Evolutionary conservation across 2,888 invertebrate genomes (phyloP), one percentile per base, ranked within the genome.

Genomic region (Parnassius apollo): DNA sequence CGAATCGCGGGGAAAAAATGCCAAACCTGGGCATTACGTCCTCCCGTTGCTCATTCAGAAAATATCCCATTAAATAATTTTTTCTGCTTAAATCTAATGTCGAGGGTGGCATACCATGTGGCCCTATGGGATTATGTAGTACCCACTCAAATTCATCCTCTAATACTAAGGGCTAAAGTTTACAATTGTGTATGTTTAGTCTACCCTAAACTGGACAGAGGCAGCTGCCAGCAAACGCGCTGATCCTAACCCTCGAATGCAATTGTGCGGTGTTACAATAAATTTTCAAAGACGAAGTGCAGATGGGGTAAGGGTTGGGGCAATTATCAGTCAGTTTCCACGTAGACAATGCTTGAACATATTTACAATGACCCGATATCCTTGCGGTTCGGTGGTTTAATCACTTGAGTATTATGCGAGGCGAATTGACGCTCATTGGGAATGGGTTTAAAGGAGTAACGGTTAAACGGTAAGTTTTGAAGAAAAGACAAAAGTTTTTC

Each of bases 21-120:
- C 72, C 71, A 75, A 72, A 71, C 68, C 77, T 75, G 68, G 75
- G 57, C 44, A 54, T 61, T 64, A 66, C 77, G 73, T 80, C 76
- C 75, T 80, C 77, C 75, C 76, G 76, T 75, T 78, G 76, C 80
- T 86, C 87, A 82, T 77, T 83, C 85, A 88, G 88, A 88, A 88
- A 88, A 88, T 87, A 89, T 88, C 85, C 86, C 83, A 91, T 91
- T 89, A 88, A 88, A 84, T 86, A 87, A 80, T 89, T 90, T 90
- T 90, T 91, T 88, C 83, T 82, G 74, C 79, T 81, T 77, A 85
- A 88, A 85, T 83, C 82, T 87, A 86, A 89, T 85, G 84, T 81
- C 78, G 85, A 85, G 89, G 90, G 90, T 86, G 82, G 86, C 76
- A 75, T 77, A 83, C 82, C 89, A 88, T 85, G 88, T 87, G 90